A percentile compares a stretch with the other conserved stretches of the same genome.
phyloP scores from a whole-genome alignment of 2,888 invertebrate genomes.

The Thymelicus sylvestris region DNA sequence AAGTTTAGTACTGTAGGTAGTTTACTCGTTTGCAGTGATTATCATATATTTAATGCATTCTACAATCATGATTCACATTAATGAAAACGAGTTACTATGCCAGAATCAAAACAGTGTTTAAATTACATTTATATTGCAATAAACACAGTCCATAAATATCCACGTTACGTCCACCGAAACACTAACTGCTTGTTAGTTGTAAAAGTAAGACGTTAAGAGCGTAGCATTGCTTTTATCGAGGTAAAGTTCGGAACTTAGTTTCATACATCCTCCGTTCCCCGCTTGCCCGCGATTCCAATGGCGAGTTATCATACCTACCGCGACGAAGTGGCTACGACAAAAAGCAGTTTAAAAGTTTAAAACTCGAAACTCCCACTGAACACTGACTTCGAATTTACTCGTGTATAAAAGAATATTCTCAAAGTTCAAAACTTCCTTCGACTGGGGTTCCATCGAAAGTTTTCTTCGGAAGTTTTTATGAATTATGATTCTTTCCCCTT shows the following conservation, averaged over 20 bases:
- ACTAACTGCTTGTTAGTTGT: conserved; percentile 3
- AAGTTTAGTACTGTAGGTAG: too few relatives aligned
- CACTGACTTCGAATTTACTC: conserved; percentile 38
- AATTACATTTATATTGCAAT: too few relatives aligned
- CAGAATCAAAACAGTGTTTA: too few relatives aligned
- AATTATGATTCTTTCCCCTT: conserved; percentile 30
- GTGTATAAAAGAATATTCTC: conserved; percentile 38
- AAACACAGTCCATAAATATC: background rate
- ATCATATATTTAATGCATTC: too few relatives aligned
- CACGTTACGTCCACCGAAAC: too few relatives aligned
- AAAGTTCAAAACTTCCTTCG: conserved; percentile 31
- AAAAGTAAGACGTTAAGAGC: background rate
- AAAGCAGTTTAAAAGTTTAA: conserved; percentile 38
- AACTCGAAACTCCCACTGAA: conserved; percentile 36
- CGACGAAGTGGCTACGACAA: conserved; percentile 34
- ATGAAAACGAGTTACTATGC: too few relatives aligned
- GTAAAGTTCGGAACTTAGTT: conserved; percentile 5
- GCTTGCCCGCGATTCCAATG: conserved; percentile 16
- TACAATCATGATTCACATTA: too few relatives aligned
- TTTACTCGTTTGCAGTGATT: too few relatives aligned
- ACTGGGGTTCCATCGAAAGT: conserved; percentile 26
- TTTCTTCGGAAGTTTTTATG: conserved; percentile 30
- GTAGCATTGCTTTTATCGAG: conserved; percentile 9
- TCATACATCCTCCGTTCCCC: background rate
- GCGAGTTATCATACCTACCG: conserved; percentile 26